These are phyloP conservation scores for Indicator indicator DNA, from an alignment of 2,113 vertebrate species.

Conservation along the genomic window DNA sequence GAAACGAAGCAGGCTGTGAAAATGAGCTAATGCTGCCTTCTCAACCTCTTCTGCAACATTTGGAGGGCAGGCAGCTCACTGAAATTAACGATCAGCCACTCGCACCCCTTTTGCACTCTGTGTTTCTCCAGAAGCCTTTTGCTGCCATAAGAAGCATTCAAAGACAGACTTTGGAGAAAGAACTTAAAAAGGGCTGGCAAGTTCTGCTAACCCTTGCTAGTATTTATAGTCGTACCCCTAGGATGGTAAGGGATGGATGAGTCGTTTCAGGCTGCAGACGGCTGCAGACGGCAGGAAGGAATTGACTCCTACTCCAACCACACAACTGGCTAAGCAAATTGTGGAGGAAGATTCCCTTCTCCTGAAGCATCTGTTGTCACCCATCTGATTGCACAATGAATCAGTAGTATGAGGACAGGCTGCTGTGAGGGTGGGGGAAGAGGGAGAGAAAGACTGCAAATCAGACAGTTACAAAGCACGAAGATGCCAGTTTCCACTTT, in stretches of 20 bases:
- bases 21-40: not conserved
- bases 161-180: not conserved
- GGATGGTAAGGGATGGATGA: slow-evolving; percentile 45
- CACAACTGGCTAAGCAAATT: slow-evolving; percentile 67
- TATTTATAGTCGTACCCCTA: slow-evolving; percentile 60
- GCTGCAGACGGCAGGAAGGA: slow-evolving; percentile 66
- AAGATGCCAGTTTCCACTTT: not conserved
- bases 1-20: not conserved
- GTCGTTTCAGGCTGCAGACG: slow-evolving; percentile 67
- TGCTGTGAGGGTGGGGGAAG: slow-evolving; percentile 48
- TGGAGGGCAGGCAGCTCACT: not conserved
- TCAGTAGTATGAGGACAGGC: slow-evolving; percentile 64
- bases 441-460: slow-evolving; percentile 19
- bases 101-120: not conserved
- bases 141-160: not conserved
- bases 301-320: slow-evolving; percentile 69
- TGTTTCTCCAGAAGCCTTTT: slow-evolving; percentile 7
- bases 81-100: not conserved
- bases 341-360: slow-evolving; percentile 69
- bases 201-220: not conserved
- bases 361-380: slow-evolving; percentile 66
- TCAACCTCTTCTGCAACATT: not conserved
- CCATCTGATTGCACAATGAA: slow-evolving; percentile 67
- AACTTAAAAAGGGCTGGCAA: not conserved
- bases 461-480: slow-evolving; percentile 9